Evolutionary conservation across 2,113 vertebrate genomes (phyloP).

Genomic region (Phainopepla nitens): DNA sequence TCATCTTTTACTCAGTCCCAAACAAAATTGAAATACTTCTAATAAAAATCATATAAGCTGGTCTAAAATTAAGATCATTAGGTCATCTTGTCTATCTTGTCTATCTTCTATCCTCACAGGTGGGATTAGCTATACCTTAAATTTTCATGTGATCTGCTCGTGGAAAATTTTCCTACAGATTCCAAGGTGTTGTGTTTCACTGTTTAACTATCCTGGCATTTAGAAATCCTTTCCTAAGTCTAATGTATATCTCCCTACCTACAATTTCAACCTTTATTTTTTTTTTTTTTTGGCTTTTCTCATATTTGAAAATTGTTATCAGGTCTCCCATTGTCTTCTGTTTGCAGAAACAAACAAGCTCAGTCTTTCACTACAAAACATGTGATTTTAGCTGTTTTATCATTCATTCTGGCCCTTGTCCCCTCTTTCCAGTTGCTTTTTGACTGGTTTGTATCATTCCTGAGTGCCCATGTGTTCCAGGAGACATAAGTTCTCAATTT

Average conservation of each 20-base stretch:
- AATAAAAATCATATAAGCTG: not conserved
- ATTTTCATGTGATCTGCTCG: not conserved
- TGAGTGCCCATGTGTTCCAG: not conserved
- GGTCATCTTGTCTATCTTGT: not conserved
- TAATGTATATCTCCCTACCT: not conserved
- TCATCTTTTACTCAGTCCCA: not conserved
- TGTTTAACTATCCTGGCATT: not conserved
- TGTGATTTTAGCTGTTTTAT: not conserved
- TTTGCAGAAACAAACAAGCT: not conserved
- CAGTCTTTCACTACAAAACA: not conserved
- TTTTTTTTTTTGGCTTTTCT: not conserved
- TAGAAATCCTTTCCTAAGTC: not conserved
- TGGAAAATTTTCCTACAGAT: not conserved
- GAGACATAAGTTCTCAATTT: not conserved
- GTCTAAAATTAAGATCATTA: not conserved
- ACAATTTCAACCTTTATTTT: not conserved
- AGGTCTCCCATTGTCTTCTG: not conserved
- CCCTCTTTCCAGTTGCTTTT: not conserved
- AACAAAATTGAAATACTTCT: not conserved
- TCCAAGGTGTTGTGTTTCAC: not conserved
- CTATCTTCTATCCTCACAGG: not conserved
- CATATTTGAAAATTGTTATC: not conserved
- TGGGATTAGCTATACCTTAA: not conserved
- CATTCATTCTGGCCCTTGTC: fast-evolving
- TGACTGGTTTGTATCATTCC: not conserved